Base-by-base conservation (phyloP, 2,888 invertebrate genomes). In the Hipparchia semele region DNA sequence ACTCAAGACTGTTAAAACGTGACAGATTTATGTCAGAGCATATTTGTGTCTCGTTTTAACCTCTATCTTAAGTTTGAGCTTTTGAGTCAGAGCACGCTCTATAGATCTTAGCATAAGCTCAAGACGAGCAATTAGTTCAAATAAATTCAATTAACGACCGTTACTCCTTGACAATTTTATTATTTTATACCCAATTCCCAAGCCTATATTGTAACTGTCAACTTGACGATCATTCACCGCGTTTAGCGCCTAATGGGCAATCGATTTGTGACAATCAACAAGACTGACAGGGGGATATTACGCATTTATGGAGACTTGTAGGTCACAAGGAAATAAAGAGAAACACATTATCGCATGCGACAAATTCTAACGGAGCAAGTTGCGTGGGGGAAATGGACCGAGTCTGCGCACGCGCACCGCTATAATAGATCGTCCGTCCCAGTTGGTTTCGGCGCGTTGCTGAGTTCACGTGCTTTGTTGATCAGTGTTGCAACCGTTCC, bases 311-410 rank as follows among this genome's bases (percentile, higher is more conserved):
- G 66, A 39, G 49, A 70, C 58, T 66, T 71, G 71, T 69, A 71
- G 66, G 62, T 59, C 68, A 76, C 70, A 75, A 73, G 73, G 72
- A 74, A 77, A 65, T 79, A 78, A 79, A 79, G 80, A 78, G 81
- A 80, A 81, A 77, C 78, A 79, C 75, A 81, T 80, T 81, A 81
- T 81, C 79, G 80, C 80, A 4, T 81, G 80, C 80, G 81, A 83
- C 84, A 81, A 79, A 80, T 79, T 91, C 90, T 92, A 92, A 91
- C 91, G 91, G 90, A 86, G 88, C 87, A 87, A 86, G 87, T 84
- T 86, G 92, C 92, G 93, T 92, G 93, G 93, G 93, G 93, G 93
- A 92, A 94, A 91, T 93, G 92, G 91, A 88, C 90, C 89, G 91
- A 85, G 88, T 87, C 87, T 90, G 91, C 86, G 91, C 90, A 86